Evolutionary conservation across 2,113 vertebrate genomes (phyloP), one percentile per base, ranked within the genome.

Genomic region (Grammomys dolichurus): DNA sequence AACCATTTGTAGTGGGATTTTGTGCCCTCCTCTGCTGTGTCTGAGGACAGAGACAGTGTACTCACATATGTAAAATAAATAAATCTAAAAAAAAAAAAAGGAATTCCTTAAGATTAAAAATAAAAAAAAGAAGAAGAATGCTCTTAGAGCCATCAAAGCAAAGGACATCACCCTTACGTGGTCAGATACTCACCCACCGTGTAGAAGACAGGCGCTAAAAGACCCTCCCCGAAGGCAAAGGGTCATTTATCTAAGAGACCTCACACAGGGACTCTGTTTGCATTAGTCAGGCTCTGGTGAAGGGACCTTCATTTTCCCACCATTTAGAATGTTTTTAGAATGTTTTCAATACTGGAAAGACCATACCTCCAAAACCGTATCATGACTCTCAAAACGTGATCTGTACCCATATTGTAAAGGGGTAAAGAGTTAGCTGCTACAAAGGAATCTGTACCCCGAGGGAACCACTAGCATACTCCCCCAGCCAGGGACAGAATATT

Each of bases 391-490:
- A 92, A 86, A 93, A 48, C 51, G 72, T 28, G 87, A 72, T 73
- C 48, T n/a, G 72, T 16, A 89, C 24, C 40, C 36, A 43, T 69
- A 60, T 69, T 95, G 69, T 90, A 92, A 95, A 67, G 51, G 85
- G 26, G 69, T 90, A 92, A 95, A 67, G 51, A 80, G 26, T 72
- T 67, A 93, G 28, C 69, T 92, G 72, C 67, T 91, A 54, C 51
- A 77, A 95, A 87, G 28, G 14, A 95, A 92, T n/a, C 24, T 31
- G 36, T 31, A 65, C 43, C 76, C 63, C 28, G 1, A 51, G 13
- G 76, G 26, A 67, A 85, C 82, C 56, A 93, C 67, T 95, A 87
- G 80, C 54, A 85, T 67, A 87, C 65, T 76, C 78, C 36, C 89
- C 36, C 84, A 43, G 72, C 46, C 13, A 67, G n/a, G 36, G 78